A percentile compares a stretch with the other conserved stretches of the same genome.
These are phyloP conservation scores for Columba livia DNA, from an alignment of 2,113 vertebrate species.

Conservation along the genomic window DNA sequence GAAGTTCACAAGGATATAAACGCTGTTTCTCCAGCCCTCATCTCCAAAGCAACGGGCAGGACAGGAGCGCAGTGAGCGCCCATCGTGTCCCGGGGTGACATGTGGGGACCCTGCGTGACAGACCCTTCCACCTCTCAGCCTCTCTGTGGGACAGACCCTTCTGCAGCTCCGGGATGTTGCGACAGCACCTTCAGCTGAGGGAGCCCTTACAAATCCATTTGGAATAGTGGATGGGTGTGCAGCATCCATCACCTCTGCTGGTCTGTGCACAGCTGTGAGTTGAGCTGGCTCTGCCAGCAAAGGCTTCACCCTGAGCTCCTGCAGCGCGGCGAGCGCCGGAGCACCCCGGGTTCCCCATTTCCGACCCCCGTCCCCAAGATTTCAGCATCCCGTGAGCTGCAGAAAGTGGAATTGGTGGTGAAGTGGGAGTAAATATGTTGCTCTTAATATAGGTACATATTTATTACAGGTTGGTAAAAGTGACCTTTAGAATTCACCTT, in stretches of 20 bases:
- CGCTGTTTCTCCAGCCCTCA: not conserved
- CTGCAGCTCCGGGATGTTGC: not conserved
- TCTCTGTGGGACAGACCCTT: not conserved
- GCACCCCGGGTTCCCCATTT: rapidly evolving
- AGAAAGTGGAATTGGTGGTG: not conserved
- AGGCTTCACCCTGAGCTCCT: not conserved
- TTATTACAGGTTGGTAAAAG: not conserved
- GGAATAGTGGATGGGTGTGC: not conserved
- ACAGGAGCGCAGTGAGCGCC: too few relatives aligned
- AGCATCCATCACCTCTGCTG: not conserved
- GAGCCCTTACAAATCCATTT: not conserved
- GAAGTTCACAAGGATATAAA: not conserved
- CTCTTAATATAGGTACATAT: rapidly evolving
- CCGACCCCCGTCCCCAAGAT: not conserved
- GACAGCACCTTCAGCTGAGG: too few relatives aligned
- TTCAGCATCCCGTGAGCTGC: not conserved
- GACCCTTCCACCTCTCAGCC: not conserved
- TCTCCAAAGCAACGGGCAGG: not conserved
- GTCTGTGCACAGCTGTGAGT: not conserved
- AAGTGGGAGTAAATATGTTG: not conserved
- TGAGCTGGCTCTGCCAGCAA: not conserved
- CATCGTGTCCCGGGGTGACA: too few relatives aligned
- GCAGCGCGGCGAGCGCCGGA: rapidly evolving
- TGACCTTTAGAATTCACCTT: not conserved
- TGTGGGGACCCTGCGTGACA: not conserved